Evolutionary conservation across 2,888 invertebrate genomes (phyloP), one percentile per base, ranked within the genome.

Genomic region (Aleiodes alternator): DNA sequence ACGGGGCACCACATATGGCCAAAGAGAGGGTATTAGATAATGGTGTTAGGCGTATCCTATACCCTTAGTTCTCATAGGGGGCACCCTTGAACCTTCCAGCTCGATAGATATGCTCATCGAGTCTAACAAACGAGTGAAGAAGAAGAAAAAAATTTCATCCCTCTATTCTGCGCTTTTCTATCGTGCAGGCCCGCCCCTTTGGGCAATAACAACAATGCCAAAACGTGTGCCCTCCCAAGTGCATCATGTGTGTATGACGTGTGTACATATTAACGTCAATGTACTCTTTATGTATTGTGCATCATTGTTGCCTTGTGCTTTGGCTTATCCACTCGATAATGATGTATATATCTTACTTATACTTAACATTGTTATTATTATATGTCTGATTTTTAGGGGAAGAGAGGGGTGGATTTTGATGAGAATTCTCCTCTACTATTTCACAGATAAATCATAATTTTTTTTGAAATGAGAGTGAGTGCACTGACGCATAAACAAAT

Each of bases 1-100:
- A 83, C 81, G 86, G 86, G 85, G 86, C 80, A 87, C 87, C 88
- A 83, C 89, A 89, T 88, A 88, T 88, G 89, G 88, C 82, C 85
- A 83, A 34, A 64, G 56, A 43, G 71, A 57, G 56, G 61, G 75
- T 57, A 75, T 75, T 75, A 72, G 75, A 72, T 75, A 75, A 75
- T 75, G 57, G 75, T 75, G 72, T 75, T 75, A 75, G 75, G 53
- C 64, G 66, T 71, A 64, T 50, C 64, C 69, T 73, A 50, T 51
- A 68, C 55, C 69, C 66, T 68, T 71, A 61, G 14, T 56, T 68
- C 43, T 43, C 11, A 43, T 51, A 38, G 34, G 66, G 70, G 66
- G 66, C 72, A 34, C 75, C 75, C 75, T 75, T 75, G 70, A 75
- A 71, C 31, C 75, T 75, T 57, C 68, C 75, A 55, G 56, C 23